These are phyloP conservation scores for Nyctibius grandis DNA, from an alignment of 2,797 vertebrate genomes.

Conservation along the genomic window DNA sequence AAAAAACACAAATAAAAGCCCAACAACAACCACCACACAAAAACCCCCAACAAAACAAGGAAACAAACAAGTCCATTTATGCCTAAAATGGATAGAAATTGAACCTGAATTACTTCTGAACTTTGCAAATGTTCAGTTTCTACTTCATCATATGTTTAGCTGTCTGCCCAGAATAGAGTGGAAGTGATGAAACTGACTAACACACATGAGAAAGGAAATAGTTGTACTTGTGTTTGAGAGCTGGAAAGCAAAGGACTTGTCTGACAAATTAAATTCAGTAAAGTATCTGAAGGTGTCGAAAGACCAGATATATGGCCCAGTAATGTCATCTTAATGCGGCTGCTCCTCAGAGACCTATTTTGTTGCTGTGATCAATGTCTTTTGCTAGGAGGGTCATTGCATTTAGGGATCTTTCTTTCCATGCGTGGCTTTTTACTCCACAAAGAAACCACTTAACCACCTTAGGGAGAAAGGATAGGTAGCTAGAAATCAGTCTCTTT, in stretches of 20 bases:
- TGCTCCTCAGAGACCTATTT: not conserved
- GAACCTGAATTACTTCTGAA: not conserved
- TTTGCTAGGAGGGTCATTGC: not conserved
- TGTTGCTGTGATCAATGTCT: rapidly evolving
- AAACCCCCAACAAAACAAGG: not conserved
- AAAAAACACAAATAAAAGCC: not conserved
- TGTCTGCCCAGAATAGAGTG: not conserved
- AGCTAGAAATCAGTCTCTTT: not conserved
- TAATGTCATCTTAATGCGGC: not conserved
- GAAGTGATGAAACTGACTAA: not conserved
- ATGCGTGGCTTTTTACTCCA: not conserved
- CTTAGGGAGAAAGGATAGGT: not conserved
- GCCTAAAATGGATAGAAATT: not conserved
- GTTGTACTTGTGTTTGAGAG: not conserved
- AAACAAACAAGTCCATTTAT: not conserved
- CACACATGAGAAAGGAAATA: not conserved
- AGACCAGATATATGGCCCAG: not conserved
- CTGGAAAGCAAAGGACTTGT: not conserved
- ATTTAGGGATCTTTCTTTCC: not conserved
- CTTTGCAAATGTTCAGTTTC: not conserved
- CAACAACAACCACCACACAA: not conserved
- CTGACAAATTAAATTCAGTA: not conserved
- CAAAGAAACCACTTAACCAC: not conserved
- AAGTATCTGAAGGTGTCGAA: not conserved
- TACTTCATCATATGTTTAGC: not conserved